Conservation (phyloP, 2,888 invertebrate species). For the Drosophila pullipes region DNA sequence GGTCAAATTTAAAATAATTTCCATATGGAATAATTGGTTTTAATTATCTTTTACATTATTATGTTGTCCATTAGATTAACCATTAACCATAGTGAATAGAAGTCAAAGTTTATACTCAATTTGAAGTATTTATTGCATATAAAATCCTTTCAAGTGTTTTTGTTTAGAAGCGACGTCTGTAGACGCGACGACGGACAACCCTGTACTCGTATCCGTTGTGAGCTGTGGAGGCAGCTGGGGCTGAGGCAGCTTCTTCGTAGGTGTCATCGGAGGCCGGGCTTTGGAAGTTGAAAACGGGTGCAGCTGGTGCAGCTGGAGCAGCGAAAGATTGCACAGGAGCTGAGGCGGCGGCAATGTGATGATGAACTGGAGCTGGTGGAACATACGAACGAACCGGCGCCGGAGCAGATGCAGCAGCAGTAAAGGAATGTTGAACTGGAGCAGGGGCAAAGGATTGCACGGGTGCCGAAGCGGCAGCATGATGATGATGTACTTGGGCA, state of each 20-base stretch:
- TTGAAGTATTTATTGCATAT: conserved; percentile 32
- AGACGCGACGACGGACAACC: conserved; percentile 71
- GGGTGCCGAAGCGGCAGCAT: conserved; percentile 46
- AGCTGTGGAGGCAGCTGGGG: conserved; percentile 36
- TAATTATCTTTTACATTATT: not conserved
- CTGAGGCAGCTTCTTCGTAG: conserved; percentile 61
- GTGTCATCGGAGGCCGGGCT: conserved; percentile 1
- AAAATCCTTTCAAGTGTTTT: not conserved
- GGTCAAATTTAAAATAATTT: not conserved
- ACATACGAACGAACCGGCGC: conserved; percentile 1
- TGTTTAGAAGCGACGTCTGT: conserved; percentile 70
- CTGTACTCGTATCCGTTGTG: conserved; percentile 68
- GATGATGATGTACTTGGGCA: conserved; percentile 19
- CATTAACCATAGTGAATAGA: not conserved
- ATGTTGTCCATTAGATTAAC: not conserved
- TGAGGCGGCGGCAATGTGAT: conserved; percentile 4
- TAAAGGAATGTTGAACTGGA: conserved; percentile 5
- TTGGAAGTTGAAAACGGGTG: conserved; percentile 6
- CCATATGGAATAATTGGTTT: not conserved
- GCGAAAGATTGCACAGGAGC: conserved; percentile 12
- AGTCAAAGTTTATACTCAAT: not conserved
- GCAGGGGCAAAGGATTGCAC: conserved; percentile 44
- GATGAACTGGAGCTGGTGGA: conserved; percentile 4
- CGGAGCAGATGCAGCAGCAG: conserved; percentile 1
- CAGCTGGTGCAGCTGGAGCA: not conserved